Conservation (phyloP, 1,140 invertebrate genomes). For the Agrypnia vestita region DNA sequence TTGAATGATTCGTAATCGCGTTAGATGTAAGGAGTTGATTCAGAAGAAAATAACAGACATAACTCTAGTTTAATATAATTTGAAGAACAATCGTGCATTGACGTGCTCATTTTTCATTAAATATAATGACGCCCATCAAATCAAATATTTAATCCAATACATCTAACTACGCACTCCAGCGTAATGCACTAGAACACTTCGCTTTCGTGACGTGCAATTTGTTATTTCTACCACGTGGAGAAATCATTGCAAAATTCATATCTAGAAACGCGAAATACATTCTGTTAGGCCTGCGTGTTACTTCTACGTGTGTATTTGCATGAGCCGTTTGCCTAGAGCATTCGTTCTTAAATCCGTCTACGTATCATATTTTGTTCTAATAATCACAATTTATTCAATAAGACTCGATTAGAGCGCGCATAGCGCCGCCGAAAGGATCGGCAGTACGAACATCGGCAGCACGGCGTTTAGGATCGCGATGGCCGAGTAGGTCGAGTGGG, state of each 20-base stretch:
- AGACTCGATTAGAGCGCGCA: conserved; percentile 33
- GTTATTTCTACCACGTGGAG: conserved; percentile 45
- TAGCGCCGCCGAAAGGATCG: conserved; percentile 31
- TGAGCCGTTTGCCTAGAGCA: conserved; percentile 54
- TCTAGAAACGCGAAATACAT: conserved; percentile 39
- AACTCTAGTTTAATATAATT: no score
- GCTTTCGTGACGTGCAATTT: conserved; percentile 56
- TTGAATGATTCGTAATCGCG: no score
- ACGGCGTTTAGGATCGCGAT: conserved; percentile 48
- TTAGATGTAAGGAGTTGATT: no score
- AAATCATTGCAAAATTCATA: conserved; percentile 52
- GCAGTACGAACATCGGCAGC: conserved; percentile 11
- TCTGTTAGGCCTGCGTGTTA: conserved; percentile 53
- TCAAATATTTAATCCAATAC: no score
- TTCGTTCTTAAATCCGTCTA: conserved; percentile 50
- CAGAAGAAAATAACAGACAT: no score
- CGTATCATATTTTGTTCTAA: conserved; percentile 39
- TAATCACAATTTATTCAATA: conserved; percentile 52
- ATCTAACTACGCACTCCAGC: not conserved
- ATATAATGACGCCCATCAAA: no score
- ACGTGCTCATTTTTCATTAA: no score
- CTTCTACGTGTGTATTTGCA: conserved; percentile 57
- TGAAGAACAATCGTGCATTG: no score
- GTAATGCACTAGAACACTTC: conserved; percentile 50
- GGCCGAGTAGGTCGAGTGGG: conserved; percentile 64